Conservation (phyloP, 1,140 invertebrate genomes). For the Zaprionus inermis region DNA sequence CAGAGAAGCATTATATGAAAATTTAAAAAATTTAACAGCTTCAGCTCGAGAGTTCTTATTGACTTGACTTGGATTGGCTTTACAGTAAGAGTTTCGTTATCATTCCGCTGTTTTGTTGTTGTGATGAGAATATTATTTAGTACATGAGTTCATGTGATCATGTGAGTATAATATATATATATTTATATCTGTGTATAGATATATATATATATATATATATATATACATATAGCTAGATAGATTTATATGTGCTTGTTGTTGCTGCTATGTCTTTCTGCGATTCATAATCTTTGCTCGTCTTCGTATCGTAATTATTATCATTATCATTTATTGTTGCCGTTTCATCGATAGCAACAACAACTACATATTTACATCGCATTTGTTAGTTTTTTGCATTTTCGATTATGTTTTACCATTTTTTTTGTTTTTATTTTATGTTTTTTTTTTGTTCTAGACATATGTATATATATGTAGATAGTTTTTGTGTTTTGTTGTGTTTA, state of each 20-base stretch:
- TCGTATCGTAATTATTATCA: slow-evolving; percentile 20
- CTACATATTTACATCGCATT: slow-evolving; percentile 78
- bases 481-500: slow-evolving; percentile 6
- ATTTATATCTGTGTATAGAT: neutral
- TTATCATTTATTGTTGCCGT: slow-evolving; percentile 35
- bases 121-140: neutral
- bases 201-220: slow-evolving; percentile 20
- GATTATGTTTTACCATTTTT: slow-evolving; percentile 71
- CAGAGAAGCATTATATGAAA: neutral
- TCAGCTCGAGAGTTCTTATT: slow-evolving; percentile 2
- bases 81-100: too few relatives aligned
- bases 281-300: slow-evolving; percentile 3
- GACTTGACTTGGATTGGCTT: slow-evolving; percentile 1
- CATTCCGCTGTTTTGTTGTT: too few relatives aligned
- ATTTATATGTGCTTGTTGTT: slow-evolving; percentile 52
- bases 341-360: slow-evolving; percentile 63
- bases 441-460: slow-evolving; percentile 9
- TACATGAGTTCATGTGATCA: neutral
- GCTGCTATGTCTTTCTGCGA: slow-evolving; percentile 32
- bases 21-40: neutral
- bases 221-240: slow-evolving; percentile 22
- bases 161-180: neutral
- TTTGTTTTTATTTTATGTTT: slow-evolving; percentile 46
- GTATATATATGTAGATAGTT: slow-evolving; percentile 11
- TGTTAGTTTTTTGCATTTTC: slow-evolving; percentile 71